Evolutionary conservation across 2,113 vertebrate species (phyloP), one percentile per base, ranked within the genome.

Genomic region (Aix galericulata): DNA sequence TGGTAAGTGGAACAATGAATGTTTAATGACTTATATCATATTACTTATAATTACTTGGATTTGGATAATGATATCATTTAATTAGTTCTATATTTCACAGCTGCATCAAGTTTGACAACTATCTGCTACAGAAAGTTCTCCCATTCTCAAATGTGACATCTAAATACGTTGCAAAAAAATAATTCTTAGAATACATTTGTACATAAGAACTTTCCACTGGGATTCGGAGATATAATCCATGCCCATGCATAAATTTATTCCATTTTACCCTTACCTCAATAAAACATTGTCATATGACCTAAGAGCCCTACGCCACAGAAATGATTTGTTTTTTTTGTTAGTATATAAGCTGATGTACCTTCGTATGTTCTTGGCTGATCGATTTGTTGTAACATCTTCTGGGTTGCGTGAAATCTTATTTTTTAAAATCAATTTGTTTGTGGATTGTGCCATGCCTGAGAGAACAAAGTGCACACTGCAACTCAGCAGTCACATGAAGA

Each of bases 311-410:
- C 50, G 77, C 46, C 83, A 71, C 13, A 82, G 86, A 11, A 95
- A 95, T 84, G 9, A 89, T 85, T 82, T 91, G 86, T 82, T 93
- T 82, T 86, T 60, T 71, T 52, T 79, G 72, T 88, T 16, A 56
- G 34, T 20, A 75, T 31, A 67, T 13, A 63, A 95, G 86, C 89
- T 76, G 80, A 17, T 79, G 85, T 95, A 95, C 97, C 96, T 96
- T 8, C 59, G 62, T 32, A 68, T 69, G 91, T 95, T 97, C 95
- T 96, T 93, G 97, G 72, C 96, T 88, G 63, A 73, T 92, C 29
- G 44, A 78, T 95, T 94, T 87, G 86, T 86, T 48, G n/a, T 34
- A 94, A 96, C 95, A 95, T 72, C 86, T 75, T 67, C 94, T 38
- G 83, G 96, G 89, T 27, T 64, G 89, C 92, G 82, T 3, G 91